Conservation (phyloP, 1,140 invertebrate genomes). For the Papilio glaucus region DNA sequence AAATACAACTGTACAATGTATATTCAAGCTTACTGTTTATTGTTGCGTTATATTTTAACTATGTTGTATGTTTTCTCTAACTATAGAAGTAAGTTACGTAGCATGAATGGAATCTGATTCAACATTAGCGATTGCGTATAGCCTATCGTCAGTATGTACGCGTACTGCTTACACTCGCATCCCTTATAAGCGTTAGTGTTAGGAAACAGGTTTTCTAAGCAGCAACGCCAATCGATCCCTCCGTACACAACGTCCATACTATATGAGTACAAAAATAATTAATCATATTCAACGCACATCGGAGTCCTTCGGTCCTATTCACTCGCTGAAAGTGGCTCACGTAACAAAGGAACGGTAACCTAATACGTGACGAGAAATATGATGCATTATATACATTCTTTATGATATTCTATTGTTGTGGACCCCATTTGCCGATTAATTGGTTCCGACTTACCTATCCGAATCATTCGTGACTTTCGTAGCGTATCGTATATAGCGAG, state of each 20-base stretch:
- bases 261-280: constrained; percentile 72
- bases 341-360: constrained; percentile 81
- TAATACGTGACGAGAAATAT: constrained; percentile 79
- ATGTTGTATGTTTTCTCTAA: not conserved
- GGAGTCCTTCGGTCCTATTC: constrained; percentile 72
- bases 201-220: constrained; percentile 50
- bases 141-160: constrained; percentile 6
- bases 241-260: constrained; percentile 53
- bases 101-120: not conserved
- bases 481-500: constrained; percentile 44
- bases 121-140: constrained; percentile 21
- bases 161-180: constrained; percentile 24
- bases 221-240: constrained; percentile 42
- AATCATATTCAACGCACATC: constrained; percentile 78
- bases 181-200: constrained; percentile 41
- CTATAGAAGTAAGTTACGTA: not conserved
- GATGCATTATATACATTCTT: constrained; percentile 65
- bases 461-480: constrained; percentile 55
- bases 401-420: constrained; percentile 74
- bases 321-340: constrained; percentile 79
- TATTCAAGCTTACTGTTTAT: too few relatives aligned
- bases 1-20: too few relatives aligned
- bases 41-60: not conserved
- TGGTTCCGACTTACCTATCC: constrained; percentile 61
- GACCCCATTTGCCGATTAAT: constrained; percentile 71